These are phyloP conservation scores for Meghimatium bilineatum DNA, from an alignment of 2,888 invertebrate genomes.

Conservation along the genomic window DNA sequence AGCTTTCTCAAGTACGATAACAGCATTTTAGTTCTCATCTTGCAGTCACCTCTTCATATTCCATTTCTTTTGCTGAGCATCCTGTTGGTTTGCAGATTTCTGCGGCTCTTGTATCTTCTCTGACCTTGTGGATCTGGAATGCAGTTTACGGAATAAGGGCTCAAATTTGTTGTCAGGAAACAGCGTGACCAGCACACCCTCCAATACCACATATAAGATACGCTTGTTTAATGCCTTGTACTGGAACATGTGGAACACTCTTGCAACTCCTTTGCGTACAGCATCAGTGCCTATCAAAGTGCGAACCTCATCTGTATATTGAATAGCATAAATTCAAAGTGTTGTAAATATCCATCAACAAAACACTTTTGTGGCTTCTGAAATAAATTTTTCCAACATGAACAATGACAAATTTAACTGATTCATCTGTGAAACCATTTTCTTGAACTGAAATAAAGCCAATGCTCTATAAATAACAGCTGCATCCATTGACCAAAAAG, in stretches of 20 bases:
- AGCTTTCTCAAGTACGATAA: neutral
- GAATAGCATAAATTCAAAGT: conserved; percentile 13
- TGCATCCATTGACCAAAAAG: no score
- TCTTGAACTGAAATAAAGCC: no score
- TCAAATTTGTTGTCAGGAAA: conserved; percentile 88
- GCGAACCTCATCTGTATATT: conserved; percentile 87
- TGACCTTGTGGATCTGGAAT: conserved; percentile 79
- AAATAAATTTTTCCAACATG: neutral
- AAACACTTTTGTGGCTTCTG: neutral
- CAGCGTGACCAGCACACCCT: conserved; percentile 86
- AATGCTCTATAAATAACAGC: no score
- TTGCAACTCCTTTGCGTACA: conserved; percentile 87
- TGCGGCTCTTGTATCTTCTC: conserved; percentile 45
- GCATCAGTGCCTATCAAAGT: conserved; percentile 93
- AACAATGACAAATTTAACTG: no score
- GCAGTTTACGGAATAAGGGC: conserved; percentile 85
- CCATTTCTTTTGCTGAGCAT: conserved; percentile 33
- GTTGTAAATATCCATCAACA: neutral
- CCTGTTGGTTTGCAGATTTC: conserved; percentile 35
- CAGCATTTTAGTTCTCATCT: neutral
- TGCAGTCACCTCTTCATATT: conserved; percentile 25
- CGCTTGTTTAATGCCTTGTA: conserved; percentile 89
- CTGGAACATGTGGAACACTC: conserved; percentile 92
- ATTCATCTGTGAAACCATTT: no score
- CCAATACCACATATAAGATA: conserved; percentile 88